Evolutionary conservation across 37 sponge, comb jelly and placozoan genomes (phyloP), one percentile per base, ranked within the genome.

Genomic region (Petrosia ficiformis): DNA sequence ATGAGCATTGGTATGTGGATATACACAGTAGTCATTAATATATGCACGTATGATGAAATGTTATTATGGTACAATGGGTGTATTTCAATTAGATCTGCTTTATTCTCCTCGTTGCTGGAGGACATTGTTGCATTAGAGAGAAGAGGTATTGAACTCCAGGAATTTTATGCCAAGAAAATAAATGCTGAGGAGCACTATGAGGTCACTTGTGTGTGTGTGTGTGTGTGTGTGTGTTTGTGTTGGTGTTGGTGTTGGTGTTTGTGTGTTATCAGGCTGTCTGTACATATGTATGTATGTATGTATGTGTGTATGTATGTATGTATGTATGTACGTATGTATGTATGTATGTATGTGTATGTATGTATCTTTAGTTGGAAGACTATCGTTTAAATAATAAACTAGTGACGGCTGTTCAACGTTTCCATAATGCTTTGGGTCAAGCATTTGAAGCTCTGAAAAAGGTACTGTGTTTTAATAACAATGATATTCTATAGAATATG

Each of bases 71-170:
- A n/a, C n/a, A n/a, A n/a, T n/a, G n/a, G n/a, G n/a, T n/a, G n/a
- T 39, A 11, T 68, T 39, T 6, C 35, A 35, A 22, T 0, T 43
- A 80, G 81, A 30, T 24, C 73, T 21, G 34, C 41, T 5, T 19
- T 71, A 38, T 72, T 44, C 29, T 34, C 44, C 0, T 2, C 42
- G 0, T 43, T 80, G 8, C 16, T 71, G 33, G 64, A 59, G 6
- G 67, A 72, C 25, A 61, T 80, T 24, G 63, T 71, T 2, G 42
- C 72, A 1, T 4, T 71, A 36, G 73, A 80, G 73, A 21, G 24
- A 4, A 31, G 81, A 2, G 44, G 44, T 26, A 39, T 60, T 21
- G 48, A 71, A 4, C 42, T 71, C 8, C 24, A 70, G 2, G 57
- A 41, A 1, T 22, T 41, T 1, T 80, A 80, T 61, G 63, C 63